Evolutionary conservation across 2,888 invertebrate genomes (phyloP), one percentile per base, ranked within the genome.

Genomic region (Cheilosia urbana): DNA sequence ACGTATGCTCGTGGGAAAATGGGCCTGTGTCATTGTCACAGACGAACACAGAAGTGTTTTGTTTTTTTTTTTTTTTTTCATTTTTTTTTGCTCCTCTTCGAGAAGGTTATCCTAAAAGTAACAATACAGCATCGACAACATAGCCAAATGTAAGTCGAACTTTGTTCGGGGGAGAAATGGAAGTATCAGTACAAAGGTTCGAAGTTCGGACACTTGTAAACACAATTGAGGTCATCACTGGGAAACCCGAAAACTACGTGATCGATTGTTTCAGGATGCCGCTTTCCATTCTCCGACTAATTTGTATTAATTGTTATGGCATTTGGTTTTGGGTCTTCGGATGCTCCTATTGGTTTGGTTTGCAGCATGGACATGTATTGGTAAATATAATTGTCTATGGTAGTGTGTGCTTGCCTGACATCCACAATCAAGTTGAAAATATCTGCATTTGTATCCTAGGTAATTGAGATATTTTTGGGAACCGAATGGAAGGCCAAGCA

Each of bases 1-100:
- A 76, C 76, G 58, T 68, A 76, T 66, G 66, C 76, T 76, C 58
- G 60, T 76, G 49, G 76, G 76, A 68, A 68, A 66, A 76, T 66
- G 37, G 49, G 76, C 66, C 76, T 76, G 58, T 68, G 58, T 42
- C 76, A 68, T 66, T 68, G 66, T 66, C 55, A 55, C 24, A 73
- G 63, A 65, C 34, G 45, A 73, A 63, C 55, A 63, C 55, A 63
- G 45, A 57, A 19, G 47, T 55, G 34, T 55, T 63, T 73, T 73
- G 73, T 71, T 13, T 34, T 19, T 34, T 4, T 47, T 71, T 13
- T 34, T 19, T 34, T 4, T 47, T 30, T 37, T 24, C 30, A 3
- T 47, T 71, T 47, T n/a, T 17, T 17, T 49, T 9, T 24, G 40
- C 17, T 5, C 13, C 27, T 27, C 17, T 19, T 40, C 34, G 30